A percentile compares a stretch with the other conserved stretches of the same genome.
phyloP scores from a whole-genome alignment of 2,113 vertebrate genomes.

The Poeciliopsis occidentalis region DNA sequence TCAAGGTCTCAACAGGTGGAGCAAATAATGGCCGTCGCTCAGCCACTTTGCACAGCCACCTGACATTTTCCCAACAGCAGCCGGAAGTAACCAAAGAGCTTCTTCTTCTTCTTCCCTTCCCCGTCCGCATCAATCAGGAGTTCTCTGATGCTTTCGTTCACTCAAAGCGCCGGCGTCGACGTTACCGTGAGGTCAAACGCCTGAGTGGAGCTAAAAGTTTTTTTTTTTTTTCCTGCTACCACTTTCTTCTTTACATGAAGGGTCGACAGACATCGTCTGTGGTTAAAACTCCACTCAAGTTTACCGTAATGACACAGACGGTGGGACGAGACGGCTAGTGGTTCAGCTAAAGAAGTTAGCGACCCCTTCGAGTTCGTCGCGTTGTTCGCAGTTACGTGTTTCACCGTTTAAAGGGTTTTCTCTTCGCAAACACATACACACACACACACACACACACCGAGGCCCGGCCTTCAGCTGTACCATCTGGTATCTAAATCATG shows the following conservation, averaged over 20 bases:
- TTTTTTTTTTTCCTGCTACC: conserved; percentile 7
- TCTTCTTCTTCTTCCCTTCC: conserved; percentile 10
- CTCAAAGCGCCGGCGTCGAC: conserved; percentile 16
- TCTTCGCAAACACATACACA: conserved; percentile 17
- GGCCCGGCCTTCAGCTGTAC: conserved; percentile 72
- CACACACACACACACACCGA: conserved; percentile 31
- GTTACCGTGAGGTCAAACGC: conserved; percentile 3
- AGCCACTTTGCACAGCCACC: conserved; percentile 54
- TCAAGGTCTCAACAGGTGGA: conserved; percentile 10
- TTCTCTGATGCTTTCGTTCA: conserved; percentile 35
- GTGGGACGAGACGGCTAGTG: conserved; percentile 31
- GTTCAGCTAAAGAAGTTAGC: conserved; percentile 33
- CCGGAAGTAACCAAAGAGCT: conserved; percentile 59
- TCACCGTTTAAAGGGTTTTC: conserved; percentile 61
- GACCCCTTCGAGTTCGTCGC: conserved; percentile 46
- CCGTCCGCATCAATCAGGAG: conserved; percentile 48
- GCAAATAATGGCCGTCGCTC: conserved; percentile 30
- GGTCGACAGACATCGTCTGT: conserved; percentile 10
- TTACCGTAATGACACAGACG: conserved; percentile 41
- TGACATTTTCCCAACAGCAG: conserved; percentile 74
- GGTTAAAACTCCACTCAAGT: conserved; percentile 33
- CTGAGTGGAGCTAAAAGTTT: conserved; percentile 3
- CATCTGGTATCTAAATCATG: conserved; percentile 82
- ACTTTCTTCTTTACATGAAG: conserved; percentile 31
- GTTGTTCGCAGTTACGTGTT: conserved; percentile 65